These are phyloP conservation scores for Eutrigla gurnardus DNA, from an alignment of 2,797 vertebrate genomes.

Conservation along the genomic window DNA sequence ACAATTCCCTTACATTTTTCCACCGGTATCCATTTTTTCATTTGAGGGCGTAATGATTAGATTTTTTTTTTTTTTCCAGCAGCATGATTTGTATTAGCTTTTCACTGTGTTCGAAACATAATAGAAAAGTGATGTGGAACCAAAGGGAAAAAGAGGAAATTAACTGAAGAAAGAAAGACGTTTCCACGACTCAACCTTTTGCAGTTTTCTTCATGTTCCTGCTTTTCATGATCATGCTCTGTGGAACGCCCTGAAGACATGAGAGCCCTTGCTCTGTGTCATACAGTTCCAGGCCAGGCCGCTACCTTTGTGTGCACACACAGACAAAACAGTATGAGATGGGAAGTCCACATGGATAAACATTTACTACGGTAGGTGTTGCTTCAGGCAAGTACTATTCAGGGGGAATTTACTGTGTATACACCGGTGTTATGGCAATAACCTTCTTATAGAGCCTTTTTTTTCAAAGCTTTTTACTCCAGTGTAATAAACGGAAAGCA, in stretches of 20 bases:
- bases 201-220: constrained; percentile 79
- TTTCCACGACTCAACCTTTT: constrained; percentile 83
- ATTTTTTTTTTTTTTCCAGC: constrained; percentile 77
- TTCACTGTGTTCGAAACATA: constrained; percentile 81
- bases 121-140: constrained; percentile 84
- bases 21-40: constrained; percentile 82
- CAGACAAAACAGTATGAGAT: constrained; percentile 84
- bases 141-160: constrained; percentile 79
- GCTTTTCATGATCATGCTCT: constrained; percentile 81
- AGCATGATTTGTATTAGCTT: constrained; percentile 85
- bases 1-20: constrained; percentile 82
- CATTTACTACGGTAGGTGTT: constrained; percentile 81
- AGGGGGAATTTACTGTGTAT: constrained; percentile 75
- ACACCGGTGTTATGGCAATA: constrained; percentile 69
- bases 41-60: constrained; percentile 85
- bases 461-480: constrained; percentile 55
- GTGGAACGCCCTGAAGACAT: constrained; percentile 83
- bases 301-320: constrained; percentile 74
- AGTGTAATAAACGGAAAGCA: constrained; percentile 42
- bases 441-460: constrained; percentile 71
- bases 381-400: constrained; percentile 81
- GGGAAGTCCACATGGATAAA: constrained; percentile 86
- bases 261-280: constrained; percentile 81
- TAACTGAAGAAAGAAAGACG: constrained; percentile 80
- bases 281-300: constrained; percentile 73